Evolutionary conservation across 2,888 invertebrate species (phyloP).

Genomic region (Scaeva pyrastri): DNA sequence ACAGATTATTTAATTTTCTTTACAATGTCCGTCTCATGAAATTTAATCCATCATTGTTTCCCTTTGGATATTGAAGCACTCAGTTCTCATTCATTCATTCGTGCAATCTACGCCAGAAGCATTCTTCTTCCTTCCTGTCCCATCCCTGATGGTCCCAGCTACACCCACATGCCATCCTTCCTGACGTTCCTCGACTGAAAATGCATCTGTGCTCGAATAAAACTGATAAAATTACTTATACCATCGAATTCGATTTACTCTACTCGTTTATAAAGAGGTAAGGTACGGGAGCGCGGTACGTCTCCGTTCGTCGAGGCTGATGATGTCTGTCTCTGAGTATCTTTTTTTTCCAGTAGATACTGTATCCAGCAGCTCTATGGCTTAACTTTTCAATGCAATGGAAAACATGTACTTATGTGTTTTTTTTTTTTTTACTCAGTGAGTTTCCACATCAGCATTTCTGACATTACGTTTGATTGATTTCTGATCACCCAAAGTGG

Average conservation of each 20-base stretch:
- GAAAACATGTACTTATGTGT: neutral
- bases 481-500: constrained; percentile 65
- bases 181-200: neutral
- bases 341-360: neutral
- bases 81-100: constrained; percentile 46
- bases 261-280: no score
- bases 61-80: constrained; percentile 24
- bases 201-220: constrained; percentile 38
- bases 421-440: constrained; percentile 9
- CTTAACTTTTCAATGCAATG: constrained; percentile 44
- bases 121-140: neutral
- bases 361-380: neutral
- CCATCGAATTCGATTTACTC: constrained; percentile 45
- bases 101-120: constrained; percentile 26
- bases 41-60: constrained; percentile 63
- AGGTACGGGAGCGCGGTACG: constrained; percentile 3
- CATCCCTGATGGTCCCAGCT: no score
- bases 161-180: neutral
- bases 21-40: constrained; percentile 38
- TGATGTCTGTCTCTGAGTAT: neutral
- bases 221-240: constrained; percentile 17
- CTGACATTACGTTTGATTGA: constrained; percentile 63
- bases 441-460: constrained; percentile 7
- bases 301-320: neutral
- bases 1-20: constrained; percentile 18